Conservation (phyloP, 2,888 invertebrate genomes). For the Drosophila aldrichi region DNA sequence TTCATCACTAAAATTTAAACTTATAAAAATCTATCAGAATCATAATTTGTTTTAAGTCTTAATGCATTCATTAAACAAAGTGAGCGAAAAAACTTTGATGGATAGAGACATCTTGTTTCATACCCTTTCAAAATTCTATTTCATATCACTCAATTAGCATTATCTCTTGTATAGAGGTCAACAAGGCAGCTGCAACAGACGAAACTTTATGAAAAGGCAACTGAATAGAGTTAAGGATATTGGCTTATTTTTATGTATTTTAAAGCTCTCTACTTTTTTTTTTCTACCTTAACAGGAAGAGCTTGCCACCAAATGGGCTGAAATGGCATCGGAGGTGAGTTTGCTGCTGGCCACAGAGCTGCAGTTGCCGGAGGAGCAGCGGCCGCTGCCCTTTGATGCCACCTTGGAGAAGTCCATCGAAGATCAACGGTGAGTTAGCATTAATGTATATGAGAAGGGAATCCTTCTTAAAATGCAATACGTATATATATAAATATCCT, state of each 20-base stretch:
- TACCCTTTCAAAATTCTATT: no score
- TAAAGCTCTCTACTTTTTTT: neutral
- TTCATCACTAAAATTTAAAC: no score
- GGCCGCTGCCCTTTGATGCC: conserved; percentile 93
- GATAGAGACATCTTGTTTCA: no score
- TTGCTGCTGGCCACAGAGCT: conserved; percentile 87
- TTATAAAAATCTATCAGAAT: no score
- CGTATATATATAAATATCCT: conserved; percentile 16
- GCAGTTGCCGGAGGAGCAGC: conserved; percentile 85
- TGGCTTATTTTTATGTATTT: neutral
- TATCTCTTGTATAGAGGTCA: no score
- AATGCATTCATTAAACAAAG: no score
- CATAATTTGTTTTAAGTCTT: no score
- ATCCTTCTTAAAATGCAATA: conserved; percentile 12
- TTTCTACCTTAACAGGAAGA: conserved; percentile 68
- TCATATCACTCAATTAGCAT: no score
- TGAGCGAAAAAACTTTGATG: no score
- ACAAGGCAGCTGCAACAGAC: neutral
- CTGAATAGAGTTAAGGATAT: neutral
- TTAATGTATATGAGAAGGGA: neutral
- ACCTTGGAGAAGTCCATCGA: conserved; percentile 93
- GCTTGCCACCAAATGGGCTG: conserved; percentile 89
- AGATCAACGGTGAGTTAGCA: conserved; percentile 90
- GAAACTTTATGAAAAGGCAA: neutral
- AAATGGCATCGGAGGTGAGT: conserved; percentile 88